Conservation (phyloP, 2,888 invertebrate genomes). For the Nymphalis c-album region DNA sequence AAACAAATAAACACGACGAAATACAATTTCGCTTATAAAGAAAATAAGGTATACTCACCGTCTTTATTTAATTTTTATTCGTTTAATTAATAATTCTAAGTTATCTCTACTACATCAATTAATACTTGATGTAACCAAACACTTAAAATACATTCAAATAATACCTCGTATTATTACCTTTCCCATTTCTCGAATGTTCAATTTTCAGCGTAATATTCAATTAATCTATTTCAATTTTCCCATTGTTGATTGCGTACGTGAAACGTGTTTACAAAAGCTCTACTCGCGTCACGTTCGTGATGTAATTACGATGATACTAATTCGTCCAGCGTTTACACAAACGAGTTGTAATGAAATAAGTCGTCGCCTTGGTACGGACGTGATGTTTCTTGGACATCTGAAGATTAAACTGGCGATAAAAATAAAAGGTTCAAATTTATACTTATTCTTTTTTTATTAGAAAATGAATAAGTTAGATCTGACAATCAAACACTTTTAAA, state of each 20-base stretch:
- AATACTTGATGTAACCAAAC: no score
- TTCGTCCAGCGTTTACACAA: constrained; percentile 23
- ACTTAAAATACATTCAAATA: no score
- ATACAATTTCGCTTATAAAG: no score
- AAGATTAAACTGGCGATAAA: not conserved
- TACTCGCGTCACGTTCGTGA: constrained; percentile 20
- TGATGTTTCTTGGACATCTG: not conserved
- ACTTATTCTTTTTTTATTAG: constrained; percentile 3
- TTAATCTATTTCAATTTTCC: not conserved
- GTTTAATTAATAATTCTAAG: no score
- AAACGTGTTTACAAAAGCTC: constrained; percentile 19
- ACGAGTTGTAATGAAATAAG: constrained; percentile 23
- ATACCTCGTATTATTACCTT: no score
- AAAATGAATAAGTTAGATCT: not conserved
- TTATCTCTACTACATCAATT: no score
- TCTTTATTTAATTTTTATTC: no score
- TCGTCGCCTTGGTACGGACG: constrained; percentile 8
- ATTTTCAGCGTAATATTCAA: no score
- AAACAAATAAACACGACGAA: no score
- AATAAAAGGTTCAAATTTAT: constrained; percentile 4
- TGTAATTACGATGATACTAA: constrained; percentile 28
- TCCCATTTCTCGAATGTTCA: no score
- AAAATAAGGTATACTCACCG: no score
- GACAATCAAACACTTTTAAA: not conserved
- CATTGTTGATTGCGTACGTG: constrained; percentile 17